Evolutionary conservation across 2,797 vertebrate species (phyloP).

Genomic region (Ctenochaetus hawaiiensis): DNA sequence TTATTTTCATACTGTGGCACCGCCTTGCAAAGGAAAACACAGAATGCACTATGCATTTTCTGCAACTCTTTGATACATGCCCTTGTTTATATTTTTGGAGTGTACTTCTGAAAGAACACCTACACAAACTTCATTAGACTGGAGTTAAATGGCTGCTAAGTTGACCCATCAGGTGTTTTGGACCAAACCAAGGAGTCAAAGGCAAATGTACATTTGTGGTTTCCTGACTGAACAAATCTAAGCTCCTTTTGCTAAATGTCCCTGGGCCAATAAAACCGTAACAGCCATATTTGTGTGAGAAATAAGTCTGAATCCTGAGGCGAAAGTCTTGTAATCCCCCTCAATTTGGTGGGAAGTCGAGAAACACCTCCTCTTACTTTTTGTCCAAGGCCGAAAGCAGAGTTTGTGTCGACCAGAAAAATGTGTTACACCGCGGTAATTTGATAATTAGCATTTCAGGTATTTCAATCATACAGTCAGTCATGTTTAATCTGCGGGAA

Average conservation of each 20-base stretch:
- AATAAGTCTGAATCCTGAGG: conserved; percentile 42
- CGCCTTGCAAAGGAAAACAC: conserved; percentile 76
- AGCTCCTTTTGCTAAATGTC: conserved; percentile 41
- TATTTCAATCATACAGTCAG: conserved; percentile 44
- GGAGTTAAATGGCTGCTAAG: conserved; percentile 17
- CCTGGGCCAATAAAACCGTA: conserved; percentile 23
- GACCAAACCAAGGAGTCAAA: conserved; percentile 22
- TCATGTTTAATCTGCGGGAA: conserved; percentile 50
- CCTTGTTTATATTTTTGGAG: conserved; percentile 53
- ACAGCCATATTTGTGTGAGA: conserved; percentile 56
- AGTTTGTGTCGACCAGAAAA: conserved; percentile 41
- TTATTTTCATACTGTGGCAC: conserved; percentile 80
- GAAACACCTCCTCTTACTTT: conserved; percentile 24
- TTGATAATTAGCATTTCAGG: conserved; percentile 58
- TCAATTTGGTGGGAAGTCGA: conserved; percentile 27
- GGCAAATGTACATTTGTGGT: conserved; percentile 23
- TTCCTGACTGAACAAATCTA: conserved; percentile 41
- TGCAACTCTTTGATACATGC: conserved; percentile 69
- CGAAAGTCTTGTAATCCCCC: conserved; percentile 53
- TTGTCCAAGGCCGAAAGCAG: conserved; percentile 31
- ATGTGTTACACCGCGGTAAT: conserved; percentile 33
- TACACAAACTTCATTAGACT: conserved; percentile 51
- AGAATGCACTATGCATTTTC: conserved; percentile 70
- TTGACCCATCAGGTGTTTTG: conserved; percentile 59
- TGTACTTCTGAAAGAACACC: conserved; percentile 55